Percentiles rank a stretch among this genome's conserved stretches.
Conservation (phyloP, 2,113 vertebrate species). For the Gorsachius goisagi region DNA sequence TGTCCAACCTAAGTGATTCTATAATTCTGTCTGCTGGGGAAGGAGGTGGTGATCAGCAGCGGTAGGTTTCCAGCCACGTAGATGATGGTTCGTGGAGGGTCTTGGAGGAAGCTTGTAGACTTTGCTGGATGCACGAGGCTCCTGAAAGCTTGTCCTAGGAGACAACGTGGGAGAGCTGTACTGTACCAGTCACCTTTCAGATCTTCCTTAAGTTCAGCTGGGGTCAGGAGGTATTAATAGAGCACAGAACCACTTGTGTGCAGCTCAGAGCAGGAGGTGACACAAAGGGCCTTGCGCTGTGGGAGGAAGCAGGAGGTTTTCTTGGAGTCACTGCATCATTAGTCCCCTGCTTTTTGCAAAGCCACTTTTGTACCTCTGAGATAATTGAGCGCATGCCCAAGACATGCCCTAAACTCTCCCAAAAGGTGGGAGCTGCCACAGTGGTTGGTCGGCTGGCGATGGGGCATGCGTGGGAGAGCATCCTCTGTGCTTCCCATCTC, state of each 20-base stretch:
- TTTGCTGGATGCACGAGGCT: background rate
- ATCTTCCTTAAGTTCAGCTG: background rate
- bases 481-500: background rate
- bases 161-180: background rate
- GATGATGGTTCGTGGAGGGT: background rate
- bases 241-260: background rate
- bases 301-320: background rate
- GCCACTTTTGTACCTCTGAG: background rate
- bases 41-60: background rate
- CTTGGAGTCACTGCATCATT: background rate
- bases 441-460: background rate
- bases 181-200: background rate
- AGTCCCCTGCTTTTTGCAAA: background rate
- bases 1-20: too few species aligned
- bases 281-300: background rate
- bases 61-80: background rate
- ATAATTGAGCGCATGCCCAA: background rate
- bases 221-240: conserved; percentile 23
- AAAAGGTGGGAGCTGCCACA: background rate
- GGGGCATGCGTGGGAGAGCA: accelerated
- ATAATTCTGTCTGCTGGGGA: background rate
- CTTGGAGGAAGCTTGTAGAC: background rate
- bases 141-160: background rate
- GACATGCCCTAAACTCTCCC: background rate
- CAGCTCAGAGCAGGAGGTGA: background rate